Conservation (phyloP, 92 coral and sea anemone genomes). For the Porites cylindrica region DNA sequence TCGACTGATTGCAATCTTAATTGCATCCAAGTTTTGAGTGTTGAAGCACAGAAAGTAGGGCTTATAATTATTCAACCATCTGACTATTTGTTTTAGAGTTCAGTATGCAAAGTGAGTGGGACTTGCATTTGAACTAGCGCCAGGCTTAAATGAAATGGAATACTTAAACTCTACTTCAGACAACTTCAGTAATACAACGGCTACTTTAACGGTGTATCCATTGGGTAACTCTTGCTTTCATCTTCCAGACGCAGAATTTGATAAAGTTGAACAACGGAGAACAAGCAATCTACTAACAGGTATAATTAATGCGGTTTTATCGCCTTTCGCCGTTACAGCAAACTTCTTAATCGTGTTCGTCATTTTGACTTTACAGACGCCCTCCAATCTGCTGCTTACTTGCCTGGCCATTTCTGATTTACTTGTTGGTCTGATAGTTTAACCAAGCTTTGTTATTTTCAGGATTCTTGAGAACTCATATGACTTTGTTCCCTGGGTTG, state of each 20-base stretch:
- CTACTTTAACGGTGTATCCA: background rate
- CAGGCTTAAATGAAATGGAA: background rate
- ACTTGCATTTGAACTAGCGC: background rate
- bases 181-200: background rate
- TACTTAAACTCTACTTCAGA: background rate
- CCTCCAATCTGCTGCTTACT: conserved; percentile 75
- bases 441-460: conserved; percentile 74
- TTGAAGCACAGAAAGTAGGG: background rate
- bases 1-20: background rate
- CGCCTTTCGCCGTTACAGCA: conserved; percentile 77
- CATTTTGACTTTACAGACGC: conserved; percentile 61
- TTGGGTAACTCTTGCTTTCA: conserved; percentile 45
- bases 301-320: conserved; percentile 57
- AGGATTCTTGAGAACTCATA: conserved; percentile 68
- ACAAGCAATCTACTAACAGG: conserved; percentile 71
- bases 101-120: background rate
- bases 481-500: conserved; percentile 69
- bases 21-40: conserved; percentile 1
- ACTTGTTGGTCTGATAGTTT: conserved; percentile 72
- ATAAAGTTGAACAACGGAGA: conserved; percentile 53
- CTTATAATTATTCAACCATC: background rate
- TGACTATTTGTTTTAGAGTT: background rate
- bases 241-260: conserved; percentile 75
- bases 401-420: conserved; percentile 77
- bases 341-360: conserved; percentile 61